A percentile compares a stretch with the other conserved stretches of the same genome.
Conservation (phyloP, 1,140 invertebrate species). For the Tribolium madens region DNA sequence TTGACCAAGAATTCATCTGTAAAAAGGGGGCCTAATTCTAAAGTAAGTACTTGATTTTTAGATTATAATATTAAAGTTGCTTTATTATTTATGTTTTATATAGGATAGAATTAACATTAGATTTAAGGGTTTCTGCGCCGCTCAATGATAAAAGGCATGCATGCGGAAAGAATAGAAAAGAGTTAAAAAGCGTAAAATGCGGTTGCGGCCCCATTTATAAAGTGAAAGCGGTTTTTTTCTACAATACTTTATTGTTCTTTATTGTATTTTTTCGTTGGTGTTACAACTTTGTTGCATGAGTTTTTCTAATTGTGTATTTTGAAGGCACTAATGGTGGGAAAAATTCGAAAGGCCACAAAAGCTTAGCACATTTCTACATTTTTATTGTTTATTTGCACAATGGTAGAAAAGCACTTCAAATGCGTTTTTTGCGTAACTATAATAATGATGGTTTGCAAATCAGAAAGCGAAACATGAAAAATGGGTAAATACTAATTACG, state of each 20-base stretch:
- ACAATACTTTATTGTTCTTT: background rate
- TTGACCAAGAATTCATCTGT: slow-evolving; percentile 42
- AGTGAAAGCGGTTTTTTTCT: background rate
- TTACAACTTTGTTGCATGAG: background rate
- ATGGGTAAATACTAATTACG: too few species aligned
- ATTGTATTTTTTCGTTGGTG: background rate
- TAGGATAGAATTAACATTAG: slow-evolving; percentile 37
- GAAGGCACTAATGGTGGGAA: background rate
- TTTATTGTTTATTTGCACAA: background rate
- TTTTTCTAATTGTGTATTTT: background rate
- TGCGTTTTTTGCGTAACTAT: background rate
- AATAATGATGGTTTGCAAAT: background rate
- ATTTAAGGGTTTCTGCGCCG: slow-evolving; percentile 14
- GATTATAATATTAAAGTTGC: slow-evolving; percentile 30
- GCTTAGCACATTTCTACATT: background rate
- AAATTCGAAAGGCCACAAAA: background rate
- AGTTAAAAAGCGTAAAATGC: slow-evolving; percentile 3
- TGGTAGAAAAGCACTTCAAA: background rate
- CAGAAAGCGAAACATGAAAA: too few species aligned
- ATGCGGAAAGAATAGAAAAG: background rate
- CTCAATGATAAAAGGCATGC: slow-evolving; percentile 1
- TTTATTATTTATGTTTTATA: slow-evolving; percentile 35
- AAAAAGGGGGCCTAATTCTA: slow-evolving; percentile 40
- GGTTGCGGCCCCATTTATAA: background rate
- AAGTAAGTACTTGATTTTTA: slow-evolving; percentile 43